phyloP scores from a whole-genome alignment of 64 coral and sea anemone genomes.

The Stichodactyla helianthus region DNA sequence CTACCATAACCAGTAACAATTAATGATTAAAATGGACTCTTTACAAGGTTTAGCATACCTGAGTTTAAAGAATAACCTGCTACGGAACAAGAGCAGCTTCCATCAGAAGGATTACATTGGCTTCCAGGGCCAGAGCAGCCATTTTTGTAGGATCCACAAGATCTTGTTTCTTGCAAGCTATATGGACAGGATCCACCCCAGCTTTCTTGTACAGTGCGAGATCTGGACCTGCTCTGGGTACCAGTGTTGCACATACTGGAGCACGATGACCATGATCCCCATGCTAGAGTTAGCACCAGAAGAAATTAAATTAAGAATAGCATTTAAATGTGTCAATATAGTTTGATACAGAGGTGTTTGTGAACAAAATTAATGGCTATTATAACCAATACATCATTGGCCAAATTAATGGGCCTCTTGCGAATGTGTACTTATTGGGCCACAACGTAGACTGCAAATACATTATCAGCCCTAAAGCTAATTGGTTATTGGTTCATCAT shows the following conservation, averaged over 20 bases:
- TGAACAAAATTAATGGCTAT: too few relatives aligned
- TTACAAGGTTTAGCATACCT: constrained; percentile 11
- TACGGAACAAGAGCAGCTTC: constrained; percentile 50
- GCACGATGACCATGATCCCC: constrained; percentile 54
- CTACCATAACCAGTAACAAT: too few relatives aligned
- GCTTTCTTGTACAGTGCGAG: neutral
- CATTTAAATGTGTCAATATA: neutral
- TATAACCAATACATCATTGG: too few relatives aligned
- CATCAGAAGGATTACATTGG: constrained; percentile 33
- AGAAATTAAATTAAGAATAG: neutral
- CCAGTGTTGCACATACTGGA: constrained; percentile 42
- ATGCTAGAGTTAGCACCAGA: neutral
- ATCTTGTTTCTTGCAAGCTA: neutral
- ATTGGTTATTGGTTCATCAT: too few relatives aligned
- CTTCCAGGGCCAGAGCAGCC: constrained; percentile 42
- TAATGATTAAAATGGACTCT: too few relatives aligned
- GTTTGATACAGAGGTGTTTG: neutral
- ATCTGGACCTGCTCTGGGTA: neutral
- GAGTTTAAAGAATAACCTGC: constrained; percentile 25
- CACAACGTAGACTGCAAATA: too few relatives aligned
- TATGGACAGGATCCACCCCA: constrained; percentile 48
- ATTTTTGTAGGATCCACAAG: constrained; percentile 59
- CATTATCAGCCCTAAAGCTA: too few relatives aligned
- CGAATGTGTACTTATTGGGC: too few relatives aligned
- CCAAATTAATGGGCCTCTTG: too few relatives aligned